Evolutionary conservation across 2,113 vertebrate genomes (phyloP).

Genomic region (Cyanocitta stelleri): DNA sequence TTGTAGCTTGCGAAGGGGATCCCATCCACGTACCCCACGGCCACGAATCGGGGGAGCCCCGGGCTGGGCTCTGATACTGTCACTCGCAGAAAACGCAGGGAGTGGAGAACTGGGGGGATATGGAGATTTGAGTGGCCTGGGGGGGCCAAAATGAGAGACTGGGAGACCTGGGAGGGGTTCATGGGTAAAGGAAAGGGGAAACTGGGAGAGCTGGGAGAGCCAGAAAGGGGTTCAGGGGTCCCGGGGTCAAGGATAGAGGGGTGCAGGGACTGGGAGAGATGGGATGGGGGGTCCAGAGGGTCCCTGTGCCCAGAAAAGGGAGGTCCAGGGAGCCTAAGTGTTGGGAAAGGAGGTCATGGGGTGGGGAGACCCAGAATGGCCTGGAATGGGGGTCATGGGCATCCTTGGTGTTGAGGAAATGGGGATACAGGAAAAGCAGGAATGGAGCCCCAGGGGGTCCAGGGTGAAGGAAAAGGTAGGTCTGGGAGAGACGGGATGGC

Average conservation of each 20-base stretch:
- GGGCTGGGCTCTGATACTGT: neutral
- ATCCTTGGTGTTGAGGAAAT: neutral
- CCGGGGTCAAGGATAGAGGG: neutral
- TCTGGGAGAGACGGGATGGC: neutral
- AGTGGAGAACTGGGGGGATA: neutral
- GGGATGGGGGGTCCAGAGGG: neutral
- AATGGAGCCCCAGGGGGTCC: too few species aligned
- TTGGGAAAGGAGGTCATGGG: neutral
- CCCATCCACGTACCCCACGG: fast-evolving
- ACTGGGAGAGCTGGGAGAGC: neutral
- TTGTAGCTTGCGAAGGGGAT: neutral
- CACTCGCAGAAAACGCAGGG: fast-evolving
- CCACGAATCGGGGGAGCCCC: neutral
- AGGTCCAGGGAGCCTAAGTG: neutral
- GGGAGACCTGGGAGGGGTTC: too few species aligned
- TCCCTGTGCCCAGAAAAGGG: neutral
- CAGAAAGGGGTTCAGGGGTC: neutral
- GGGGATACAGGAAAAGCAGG: neutral
- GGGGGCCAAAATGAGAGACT: too few species aligned
- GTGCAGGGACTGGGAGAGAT: neutral
- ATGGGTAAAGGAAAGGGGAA: neutral
- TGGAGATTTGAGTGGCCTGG: neutral
- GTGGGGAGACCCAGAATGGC: neutral
- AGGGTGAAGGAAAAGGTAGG: neutral
- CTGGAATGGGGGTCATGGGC: neutral